These are phyloP conservation scores for Luscinia luscinia DNA, from an alignment of 2,797 vertebrate species.

Conservation along the genomic window DNA sequence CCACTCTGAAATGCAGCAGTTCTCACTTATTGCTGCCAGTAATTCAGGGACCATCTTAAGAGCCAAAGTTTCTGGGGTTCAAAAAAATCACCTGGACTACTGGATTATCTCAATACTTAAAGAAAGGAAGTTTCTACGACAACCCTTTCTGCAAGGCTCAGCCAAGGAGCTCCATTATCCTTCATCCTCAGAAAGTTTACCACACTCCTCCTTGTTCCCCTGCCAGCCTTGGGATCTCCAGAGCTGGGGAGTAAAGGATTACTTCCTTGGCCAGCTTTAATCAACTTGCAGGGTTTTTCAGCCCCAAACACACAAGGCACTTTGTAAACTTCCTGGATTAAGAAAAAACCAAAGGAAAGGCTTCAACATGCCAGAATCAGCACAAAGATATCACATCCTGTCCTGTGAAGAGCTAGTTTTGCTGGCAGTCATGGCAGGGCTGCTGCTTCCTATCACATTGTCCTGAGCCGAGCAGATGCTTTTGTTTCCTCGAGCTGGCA, in stretches of 20 bases:
- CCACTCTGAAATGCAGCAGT: not conserved
- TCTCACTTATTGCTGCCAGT: not conserved
- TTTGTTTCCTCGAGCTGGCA: conserved; percentile 36
- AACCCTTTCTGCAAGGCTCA: not conserved
- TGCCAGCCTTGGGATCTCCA: not conserved
- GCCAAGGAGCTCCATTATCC: not conserved
- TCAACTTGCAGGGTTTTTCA: not conserved
- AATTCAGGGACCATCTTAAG: not conserved
- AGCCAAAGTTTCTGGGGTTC: not conserved
- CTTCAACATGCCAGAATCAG: conserved; percentile 52
- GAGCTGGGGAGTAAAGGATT: not conserved
- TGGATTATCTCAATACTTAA: not conserved
- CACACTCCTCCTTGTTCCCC: not conserved
- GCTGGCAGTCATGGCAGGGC: not conserved
- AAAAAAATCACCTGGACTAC: not conserved
- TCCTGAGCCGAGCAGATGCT: not conserved
- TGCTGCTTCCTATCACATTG: conserved; percentile 42
- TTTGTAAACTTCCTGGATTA: conserved; percentile 57
- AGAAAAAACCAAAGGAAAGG: conserved; percentile 35
- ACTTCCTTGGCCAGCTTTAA: conserved; percentile 17
- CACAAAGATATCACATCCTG: conserved; percentile 62
- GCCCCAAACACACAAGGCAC: conserved; percentile 25
- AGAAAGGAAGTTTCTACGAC: not conserved
- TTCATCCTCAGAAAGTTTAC: not conserved
- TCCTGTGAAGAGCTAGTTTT: conserved; percentile 14